phyloP scores from a whole-genome alignment of 2,113 vertebrate genomes.

The Setophaga kirtlandii region DNA sequence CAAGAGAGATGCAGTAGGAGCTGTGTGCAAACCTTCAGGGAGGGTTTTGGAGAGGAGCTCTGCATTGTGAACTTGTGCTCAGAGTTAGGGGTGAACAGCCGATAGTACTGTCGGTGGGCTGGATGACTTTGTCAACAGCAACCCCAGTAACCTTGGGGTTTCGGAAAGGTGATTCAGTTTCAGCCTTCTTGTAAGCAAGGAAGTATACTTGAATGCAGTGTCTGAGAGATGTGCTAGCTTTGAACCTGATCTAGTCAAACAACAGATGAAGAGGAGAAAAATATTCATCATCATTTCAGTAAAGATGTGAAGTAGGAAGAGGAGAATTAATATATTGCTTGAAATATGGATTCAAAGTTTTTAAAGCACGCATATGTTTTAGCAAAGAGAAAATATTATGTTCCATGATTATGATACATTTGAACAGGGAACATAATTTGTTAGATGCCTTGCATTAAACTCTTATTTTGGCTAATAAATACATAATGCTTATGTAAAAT shows the following conservation, averaged over 20 bases:
- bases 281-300: neutral
- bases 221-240: neutral
- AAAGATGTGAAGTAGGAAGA: neutral
- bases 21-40: neutral
- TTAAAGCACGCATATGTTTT: neutral
- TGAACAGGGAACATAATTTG: neutral
- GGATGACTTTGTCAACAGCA: neutral
- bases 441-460: neutral
- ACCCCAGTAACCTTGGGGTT: neutral
- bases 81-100: neutral
- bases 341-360: neutral
- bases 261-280: neutral
- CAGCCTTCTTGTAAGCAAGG: neutral
- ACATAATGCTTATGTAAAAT: neutral
- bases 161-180: neutral
- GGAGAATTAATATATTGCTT: neutral
- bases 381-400: neutral
- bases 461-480: constrained; percentile 3
- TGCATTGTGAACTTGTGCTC: neutral
- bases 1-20: neutral
- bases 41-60: neutral
- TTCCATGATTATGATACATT: neutral
- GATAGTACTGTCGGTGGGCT: neutral
- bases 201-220: neutral
- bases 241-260: neutral